phyloP scores from a whole-genome alignment of 2,888 invertebrate genomes.

The Diarsia rubi region DNA sequence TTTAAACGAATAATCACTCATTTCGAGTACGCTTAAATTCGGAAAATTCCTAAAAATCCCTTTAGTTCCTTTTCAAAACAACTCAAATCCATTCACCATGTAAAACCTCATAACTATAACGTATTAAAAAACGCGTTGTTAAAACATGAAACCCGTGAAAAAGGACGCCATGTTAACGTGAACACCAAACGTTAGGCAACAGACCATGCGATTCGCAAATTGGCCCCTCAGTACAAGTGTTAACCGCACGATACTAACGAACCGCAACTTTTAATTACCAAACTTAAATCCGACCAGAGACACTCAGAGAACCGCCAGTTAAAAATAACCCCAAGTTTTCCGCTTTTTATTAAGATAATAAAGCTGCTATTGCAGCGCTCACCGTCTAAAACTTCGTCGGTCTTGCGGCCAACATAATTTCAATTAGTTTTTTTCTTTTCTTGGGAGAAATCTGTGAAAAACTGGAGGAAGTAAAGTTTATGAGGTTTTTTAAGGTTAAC shows the following conservation, averaged over 20 bases:
- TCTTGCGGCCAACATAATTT: conserved; percentile 74
- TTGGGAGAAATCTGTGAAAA: conserved; percentile 58
- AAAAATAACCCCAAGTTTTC: conserved; percentile 71
- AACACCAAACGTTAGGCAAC: conserved; percentile 55
- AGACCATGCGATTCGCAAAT: conserved; percentile 69
- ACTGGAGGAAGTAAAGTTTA: conserved; percentile 62
- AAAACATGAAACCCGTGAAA: conserved; percentile 45
- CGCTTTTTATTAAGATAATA: conserved; percentile 80
- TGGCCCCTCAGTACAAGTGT: conserved; percentile 73
- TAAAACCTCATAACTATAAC: not conserved
- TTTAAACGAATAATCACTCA: too few species aligned
- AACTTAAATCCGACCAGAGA: conserved; percentile 80
- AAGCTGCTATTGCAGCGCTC: conserved; percentile 74
- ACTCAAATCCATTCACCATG: not conserved
- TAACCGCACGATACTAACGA: conserved; percentile 72
- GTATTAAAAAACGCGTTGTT: conserved; percentile 38
- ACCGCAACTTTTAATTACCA: conserved; percentile 86
- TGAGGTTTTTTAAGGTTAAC: not conserved
- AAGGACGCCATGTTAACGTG: conserved; percentile 45
- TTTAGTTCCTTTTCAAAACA: not conserved
- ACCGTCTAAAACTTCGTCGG: conserved; percentile 69
- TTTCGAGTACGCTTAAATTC: not conserved
- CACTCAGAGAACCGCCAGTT: conserved; percentile 76
- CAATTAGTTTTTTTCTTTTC: conserved; percentile 73
- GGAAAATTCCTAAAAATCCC: not conserved